A percentile compares a stretch with the other conserved stretches of the same genome.
Conservation (phyloP, 1,140 invertebrate genomes). For the Pogonomyrmex barbatus region DNA sequence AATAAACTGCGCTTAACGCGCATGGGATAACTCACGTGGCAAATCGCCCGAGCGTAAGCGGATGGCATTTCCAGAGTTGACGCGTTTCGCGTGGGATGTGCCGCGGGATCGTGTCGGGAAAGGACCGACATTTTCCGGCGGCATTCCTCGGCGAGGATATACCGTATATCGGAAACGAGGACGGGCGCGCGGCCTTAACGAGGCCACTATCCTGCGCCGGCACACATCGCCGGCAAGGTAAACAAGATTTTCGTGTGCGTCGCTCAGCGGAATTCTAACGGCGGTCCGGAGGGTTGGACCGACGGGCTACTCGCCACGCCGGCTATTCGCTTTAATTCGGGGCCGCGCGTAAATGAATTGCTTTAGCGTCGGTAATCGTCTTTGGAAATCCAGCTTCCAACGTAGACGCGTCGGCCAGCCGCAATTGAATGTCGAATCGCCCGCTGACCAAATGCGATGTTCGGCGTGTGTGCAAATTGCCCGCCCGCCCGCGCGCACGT, state of each 20-base stretch:
- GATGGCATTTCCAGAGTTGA: constrained; percentile 6
- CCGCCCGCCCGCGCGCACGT: constrained; percentile 1
- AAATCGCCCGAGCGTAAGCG: constrained; percentile 18
- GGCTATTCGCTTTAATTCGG: constrained; percentile 70
- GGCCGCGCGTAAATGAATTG: constrained; percentile 74
- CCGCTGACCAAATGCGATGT: constrained; percentile 54
- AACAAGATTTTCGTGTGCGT: constrained; percentile 54
- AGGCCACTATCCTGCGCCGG: background rate
- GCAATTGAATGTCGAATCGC: constrained; percentile 67
- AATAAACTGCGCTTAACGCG: constrained; percentile 4
- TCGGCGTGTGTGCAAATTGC: constrained; percentile 35
- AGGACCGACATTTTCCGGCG: constrained; percentile 50
- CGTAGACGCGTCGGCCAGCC: constrained; percentile 56
- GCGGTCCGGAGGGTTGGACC: background rate
- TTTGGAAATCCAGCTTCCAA: constrained; percentile 67
- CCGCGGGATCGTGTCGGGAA: constrained; percentile 18
- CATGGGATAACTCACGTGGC: constrained; percentile 15
- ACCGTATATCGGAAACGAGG: constrained; percentile 25
- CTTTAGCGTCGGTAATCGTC: constrained; percentile 73
- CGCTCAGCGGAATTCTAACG: constrained; percentile 30
- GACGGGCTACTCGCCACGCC: background rate
- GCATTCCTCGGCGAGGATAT: constrained; percentile 17
- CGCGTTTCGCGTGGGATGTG: background rate
- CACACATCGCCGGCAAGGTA: constrained; percentile 10
- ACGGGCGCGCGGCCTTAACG: constrained; percentile 30